Conservation (phyloP, 2,797 vertebrate species). For the Setipinna tenuifilis region DNA sequence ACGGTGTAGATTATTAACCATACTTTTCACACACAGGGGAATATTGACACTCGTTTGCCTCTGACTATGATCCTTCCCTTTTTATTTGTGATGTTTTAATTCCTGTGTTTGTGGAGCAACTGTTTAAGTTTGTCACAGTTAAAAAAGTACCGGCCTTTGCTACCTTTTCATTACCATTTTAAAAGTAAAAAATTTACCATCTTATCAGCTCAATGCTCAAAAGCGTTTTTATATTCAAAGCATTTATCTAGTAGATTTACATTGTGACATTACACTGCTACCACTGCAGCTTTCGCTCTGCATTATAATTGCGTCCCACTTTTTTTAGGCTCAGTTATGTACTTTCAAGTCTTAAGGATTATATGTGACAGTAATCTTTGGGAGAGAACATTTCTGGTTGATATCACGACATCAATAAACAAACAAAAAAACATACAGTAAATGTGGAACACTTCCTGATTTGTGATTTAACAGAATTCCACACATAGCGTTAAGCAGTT, state of each 20-base stretch:
- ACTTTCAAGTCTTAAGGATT: too few relatives aligned
- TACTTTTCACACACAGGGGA: background rate
- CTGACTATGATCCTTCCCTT: slow-evolving; percentile 16
- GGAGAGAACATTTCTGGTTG: too few relatives aligned
- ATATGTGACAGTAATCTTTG: too few relatives aligned
- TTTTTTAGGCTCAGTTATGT: background rate
- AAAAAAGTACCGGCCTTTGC: background rate
- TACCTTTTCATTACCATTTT: background rate
- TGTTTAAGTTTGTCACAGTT: background rate
- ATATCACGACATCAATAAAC: too few relatives aligned
- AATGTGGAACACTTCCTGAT: background rate
- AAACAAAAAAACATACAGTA: background rate
- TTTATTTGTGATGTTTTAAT: slow-evolving; percentile 12
- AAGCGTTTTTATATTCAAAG: background rate
- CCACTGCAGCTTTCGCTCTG: background rate
- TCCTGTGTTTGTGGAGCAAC: background rate
- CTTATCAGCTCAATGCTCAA: background rate
- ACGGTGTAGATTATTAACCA: background rate
- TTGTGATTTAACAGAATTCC: background rate
- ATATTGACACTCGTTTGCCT: slow-evolving; percentile 28
- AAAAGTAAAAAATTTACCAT: background rate
- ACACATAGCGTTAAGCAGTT: background rate
- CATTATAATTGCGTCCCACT: background rate
- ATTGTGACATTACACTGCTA: background rate
- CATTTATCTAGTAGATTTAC: background rate